Evolutionary conservation across 2,888 invertebrate genomes (phyloP).

Genomic region (Brachyptera putata): DNA sequence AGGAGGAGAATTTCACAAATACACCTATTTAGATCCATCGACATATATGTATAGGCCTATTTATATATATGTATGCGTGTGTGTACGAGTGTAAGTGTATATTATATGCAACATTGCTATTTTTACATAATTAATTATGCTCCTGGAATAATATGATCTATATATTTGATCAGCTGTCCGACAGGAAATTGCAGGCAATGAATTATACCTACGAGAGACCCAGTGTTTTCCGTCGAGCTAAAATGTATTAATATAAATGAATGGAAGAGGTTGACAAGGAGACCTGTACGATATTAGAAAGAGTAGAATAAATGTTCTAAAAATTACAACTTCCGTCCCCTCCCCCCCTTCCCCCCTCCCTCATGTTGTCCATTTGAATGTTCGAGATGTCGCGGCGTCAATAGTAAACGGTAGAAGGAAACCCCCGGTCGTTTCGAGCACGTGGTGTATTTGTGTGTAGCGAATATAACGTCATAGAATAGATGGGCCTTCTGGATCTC

Average conservation of each 20-base stretch:
- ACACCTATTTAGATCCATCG: no score
- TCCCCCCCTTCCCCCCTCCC: background rate
- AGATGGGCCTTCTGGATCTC: conserved; percentile 21
- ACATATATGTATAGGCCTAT: no score
- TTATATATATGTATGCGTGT: no score
- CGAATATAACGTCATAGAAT: no score
- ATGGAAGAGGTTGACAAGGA: conserved; percentile 28
- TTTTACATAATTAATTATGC: background rate
- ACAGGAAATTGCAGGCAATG: background rate
- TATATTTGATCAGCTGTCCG: conserved; percentile 18
- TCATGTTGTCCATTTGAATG: background rate
- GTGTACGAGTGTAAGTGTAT: no score
- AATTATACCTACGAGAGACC: background rate
- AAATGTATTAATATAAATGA: conserved; percentile 32
- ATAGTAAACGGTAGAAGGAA: background rate
- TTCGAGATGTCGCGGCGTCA: background rate
- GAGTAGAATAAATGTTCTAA: conserved; percentile 24
- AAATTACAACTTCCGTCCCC: conserved; percentile 29
- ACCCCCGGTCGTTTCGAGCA: no score
- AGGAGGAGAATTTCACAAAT: no score
- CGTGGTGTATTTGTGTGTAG: no score
- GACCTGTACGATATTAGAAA: conserved; percentile 9
- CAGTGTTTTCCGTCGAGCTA: background rate
- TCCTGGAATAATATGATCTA: background rate
- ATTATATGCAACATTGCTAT: conserved; percentile 2